These are phyloP conservation scores for Phalloptychus januarius DNA, from an alignment of 2,797 vertebrate genomes.

Conservation along the genomic window DNA sequence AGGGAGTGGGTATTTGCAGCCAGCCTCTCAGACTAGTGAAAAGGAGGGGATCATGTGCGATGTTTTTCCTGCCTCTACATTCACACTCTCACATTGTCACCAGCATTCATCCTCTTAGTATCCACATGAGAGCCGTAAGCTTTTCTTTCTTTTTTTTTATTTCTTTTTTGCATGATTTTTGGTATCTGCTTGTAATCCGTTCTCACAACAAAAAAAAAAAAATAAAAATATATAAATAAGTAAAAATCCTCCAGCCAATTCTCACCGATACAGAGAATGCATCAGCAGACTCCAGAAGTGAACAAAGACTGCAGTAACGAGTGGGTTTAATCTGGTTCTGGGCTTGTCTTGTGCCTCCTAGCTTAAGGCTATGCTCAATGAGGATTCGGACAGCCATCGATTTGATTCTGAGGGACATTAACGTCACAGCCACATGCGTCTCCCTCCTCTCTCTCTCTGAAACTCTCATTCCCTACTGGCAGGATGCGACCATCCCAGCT, in stretches of 20 bases:
- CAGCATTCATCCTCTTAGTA: constrained; percentile 78
- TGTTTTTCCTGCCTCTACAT: constrained; percentile 69
- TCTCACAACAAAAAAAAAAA: constrained; percentile 55
- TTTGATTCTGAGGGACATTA: constrained; percentile 84
- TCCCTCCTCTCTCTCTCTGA: constrained; percentile 51
- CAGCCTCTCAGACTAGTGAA: constrained; percentile 66
- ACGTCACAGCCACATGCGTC: constrained; percentile 79
- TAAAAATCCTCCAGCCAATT: constrained; percentile 70
- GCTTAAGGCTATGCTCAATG: constrained; percentile 78
- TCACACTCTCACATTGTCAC: constrained; percentile 76
- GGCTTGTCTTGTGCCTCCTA: constrained; percentile 75
- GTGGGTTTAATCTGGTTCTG: constrained; percentile 80
- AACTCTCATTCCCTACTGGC: constrained; percentile 78
- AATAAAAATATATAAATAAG: not conserved
- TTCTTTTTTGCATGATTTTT: constrained; percentile 44
- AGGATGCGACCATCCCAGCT: constrained; percentile 76
- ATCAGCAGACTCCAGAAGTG: constrained; percentile 75
- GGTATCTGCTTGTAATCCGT: constrained; percentile 76
- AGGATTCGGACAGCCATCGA: constrained; percentile 81
- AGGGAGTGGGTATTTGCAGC: constrained; percentile 73
- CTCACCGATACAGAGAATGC: constrained; percentile 69
- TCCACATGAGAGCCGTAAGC: constrained; percentile 70
- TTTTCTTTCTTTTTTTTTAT: constrained; percentile 35
- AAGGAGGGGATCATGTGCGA: constrained; percentile 72
- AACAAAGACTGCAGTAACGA: constrained; percentile 82